phyloP scores from a whole-genome alignment of 1,140 invertebrate genomes.

The Teleopsis dalmanni region DNA sequence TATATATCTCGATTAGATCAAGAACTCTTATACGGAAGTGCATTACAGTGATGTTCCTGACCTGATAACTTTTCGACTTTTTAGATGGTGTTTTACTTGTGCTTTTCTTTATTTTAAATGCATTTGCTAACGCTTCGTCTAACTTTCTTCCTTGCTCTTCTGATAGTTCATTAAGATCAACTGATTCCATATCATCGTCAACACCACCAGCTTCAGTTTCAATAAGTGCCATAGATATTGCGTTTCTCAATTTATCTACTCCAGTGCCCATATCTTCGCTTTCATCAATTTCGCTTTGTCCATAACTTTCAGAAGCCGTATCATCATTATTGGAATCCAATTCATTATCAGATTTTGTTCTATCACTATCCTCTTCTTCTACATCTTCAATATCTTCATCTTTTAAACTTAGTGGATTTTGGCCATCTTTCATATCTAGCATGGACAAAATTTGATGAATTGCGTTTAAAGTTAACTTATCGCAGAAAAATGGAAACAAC shows the following conservation, averaged over 20 bases:
- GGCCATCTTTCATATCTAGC: slow-evolving; percentile 57
- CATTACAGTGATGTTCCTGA: slow-evolving; percentile 56
- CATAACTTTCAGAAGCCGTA: slow-evolving; percentile 36
- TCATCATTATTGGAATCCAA: slow-evolving; percentile 37
- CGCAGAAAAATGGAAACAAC: slow-evolving; percentile 65
- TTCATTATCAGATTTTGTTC: slow-evolving; percentile 34
- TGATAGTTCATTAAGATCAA: slow-evolving; percentile 65
- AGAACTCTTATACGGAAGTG: slow-evolving; percentile 63
- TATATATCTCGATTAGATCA: slow-evolving; percentile 62
- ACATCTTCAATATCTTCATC: slow-evolving; percentile 37
- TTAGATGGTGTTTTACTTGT: slow-evolving; percentile 18
- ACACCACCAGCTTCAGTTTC: slow-evolving; percentile 46
- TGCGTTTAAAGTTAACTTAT: slow-evolving; percentile 57
- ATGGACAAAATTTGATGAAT: slow-evolving; percentile 68
- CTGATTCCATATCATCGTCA: slow-evolving; percentile 58
- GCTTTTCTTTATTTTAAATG: slow-evolving; percentile 54
- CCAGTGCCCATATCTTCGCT: slow-evolving; percentile 52
- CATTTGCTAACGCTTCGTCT: slow-evolving; percentile 59
- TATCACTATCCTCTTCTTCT: slow-evolving; percentile 44
- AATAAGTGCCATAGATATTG: slow-evolving; percentile 57
- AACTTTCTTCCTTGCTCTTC: slow-evolving; percentile 66
- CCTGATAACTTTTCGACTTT: slow-evolving; percentile 56
- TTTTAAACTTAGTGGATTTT: slow-evolving; percentile 52
- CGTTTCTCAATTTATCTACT: slow-evolving; percentile 57
- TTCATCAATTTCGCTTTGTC: too few relatives aligned